Base-by-base conservation (phyloP, 2,888 invertebrate species). In the Furcula furcula region DNA sequence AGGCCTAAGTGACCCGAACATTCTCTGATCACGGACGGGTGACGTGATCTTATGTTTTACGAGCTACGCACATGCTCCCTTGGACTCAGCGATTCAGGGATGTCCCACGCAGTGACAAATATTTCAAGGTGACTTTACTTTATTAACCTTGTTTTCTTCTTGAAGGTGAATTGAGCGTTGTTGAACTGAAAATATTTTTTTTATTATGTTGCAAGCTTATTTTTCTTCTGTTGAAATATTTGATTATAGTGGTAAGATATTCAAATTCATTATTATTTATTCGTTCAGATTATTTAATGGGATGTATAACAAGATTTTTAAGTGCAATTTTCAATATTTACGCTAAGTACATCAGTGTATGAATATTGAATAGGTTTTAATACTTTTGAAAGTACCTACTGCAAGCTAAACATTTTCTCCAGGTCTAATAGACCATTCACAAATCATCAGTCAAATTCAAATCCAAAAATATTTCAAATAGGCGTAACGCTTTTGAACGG, bases 11-110 rank as follows among this genome's bases (percentile, higher is more conserved):
- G 11, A 21, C 13, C 28, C 31, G 9, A 15, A 4, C 40, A 34
- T 33, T 43, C 29, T 48, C 36, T 32, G 38, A 47, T 43, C 31
- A 31, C 11, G 30, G 23, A 46, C 39, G 43, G 37, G 34, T 40
- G 42, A 44, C 46, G 49, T 46, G 43, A 43, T 36, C 34, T 36
- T 34, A 35, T 34, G 53, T 45, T 70, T 70, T 66, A 70, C 58
- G 70, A 53, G 34, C 33, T 41, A 52, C 61, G 55, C 69, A 70
- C 57, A 47, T 66, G 70, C 46, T 39, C 31, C 32, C 47, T 53
- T 44, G 47, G 49, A 62, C 37, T 60, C 55, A 46, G 57, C 58
- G 41, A 38, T 48, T 36, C 36, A 36, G 27, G n/a, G n/a, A n/a
- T n/a, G 31, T 41, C 33, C 31, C 9, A 46, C 40, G 37, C 34